Evolutionary conservation across 2,888 invertebrate genomes (phyloP).

Genomic region (Balanococcus diminutus): DNA sequence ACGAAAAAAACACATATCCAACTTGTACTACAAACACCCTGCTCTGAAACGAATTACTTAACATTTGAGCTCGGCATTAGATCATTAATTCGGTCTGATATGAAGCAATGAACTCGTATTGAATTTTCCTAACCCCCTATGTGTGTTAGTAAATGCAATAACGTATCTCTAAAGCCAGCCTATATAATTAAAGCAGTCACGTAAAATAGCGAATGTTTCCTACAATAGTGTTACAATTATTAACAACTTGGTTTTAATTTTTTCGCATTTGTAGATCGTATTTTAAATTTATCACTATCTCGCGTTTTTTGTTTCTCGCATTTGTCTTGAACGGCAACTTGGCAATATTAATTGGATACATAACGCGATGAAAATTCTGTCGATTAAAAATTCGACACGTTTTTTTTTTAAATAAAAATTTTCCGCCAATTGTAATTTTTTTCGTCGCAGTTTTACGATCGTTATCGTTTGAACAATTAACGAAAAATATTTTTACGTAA

Average conservation of each 20-base stretch:
- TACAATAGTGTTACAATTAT: constrained; percentile 6
- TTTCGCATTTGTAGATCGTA: not conserved
- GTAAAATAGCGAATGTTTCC: constrained; percentile 28
- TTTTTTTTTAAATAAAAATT: not conserved
- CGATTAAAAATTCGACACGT: not conserved
- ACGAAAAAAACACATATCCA: not conserved
- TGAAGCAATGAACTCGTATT: not conserved
- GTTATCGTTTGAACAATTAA: not conserved
- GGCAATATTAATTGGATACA: not conserved
- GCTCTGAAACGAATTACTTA: too few species aligned
- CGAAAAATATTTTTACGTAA: not conserved
- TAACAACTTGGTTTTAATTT: not conserved
- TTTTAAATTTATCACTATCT: constrained; percentile 37
- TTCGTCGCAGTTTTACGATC: not conserved
- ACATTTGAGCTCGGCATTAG: too few species aligned
- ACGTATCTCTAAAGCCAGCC: not conserved
- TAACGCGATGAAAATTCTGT: not conserved
- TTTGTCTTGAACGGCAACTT: not conserved
- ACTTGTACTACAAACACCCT: not conserved
- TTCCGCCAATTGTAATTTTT: not conserved
- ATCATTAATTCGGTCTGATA: too few species aligned
- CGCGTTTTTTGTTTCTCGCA: not conserved
- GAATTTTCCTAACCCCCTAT: not conserved
- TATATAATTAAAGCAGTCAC: constrained; percentile 24
- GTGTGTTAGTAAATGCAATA: not conserved